A percentile compares a stretch with the other conserved stretches of the same genome.
Conservation (phyloP, 2,797 vertebrate species). For the Echeneis naucrates region DNA sequence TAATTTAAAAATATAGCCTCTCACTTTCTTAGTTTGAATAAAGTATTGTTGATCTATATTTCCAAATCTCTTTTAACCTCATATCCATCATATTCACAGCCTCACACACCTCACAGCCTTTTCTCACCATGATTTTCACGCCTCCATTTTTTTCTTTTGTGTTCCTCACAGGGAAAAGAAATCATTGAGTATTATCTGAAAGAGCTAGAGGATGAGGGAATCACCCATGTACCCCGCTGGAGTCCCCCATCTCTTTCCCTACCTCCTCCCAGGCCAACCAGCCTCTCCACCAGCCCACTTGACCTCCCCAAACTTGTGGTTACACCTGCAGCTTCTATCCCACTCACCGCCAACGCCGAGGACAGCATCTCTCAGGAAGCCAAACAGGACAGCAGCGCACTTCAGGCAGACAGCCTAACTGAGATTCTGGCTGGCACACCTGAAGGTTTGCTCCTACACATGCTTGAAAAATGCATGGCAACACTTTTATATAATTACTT, state of each 20-base stretch:
- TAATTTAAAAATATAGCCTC: background rate
- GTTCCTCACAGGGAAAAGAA: constrained; percentile 91
- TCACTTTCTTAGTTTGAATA: no score
- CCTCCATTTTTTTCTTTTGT: background rate
- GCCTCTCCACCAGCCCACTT: constrained; percentile 54
- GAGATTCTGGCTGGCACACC: constrained; percentile 88
- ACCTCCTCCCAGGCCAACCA: constrained; percentile 52
- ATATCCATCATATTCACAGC: background rate
- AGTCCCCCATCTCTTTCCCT: constrained; percentile 65
- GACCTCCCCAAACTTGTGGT: constrained; percentile 50
- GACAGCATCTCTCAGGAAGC: constrained; percentile 75
- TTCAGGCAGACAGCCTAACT: constrained; percentile 72
- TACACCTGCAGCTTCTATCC: constrained; percentile 58
- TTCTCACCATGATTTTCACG: background rate
- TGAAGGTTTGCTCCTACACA: constrained; percentile 84
- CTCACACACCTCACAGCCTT: no score
- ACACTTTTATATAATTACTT: background rate
- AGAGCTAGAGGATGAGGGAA: constrained; percentile 92
- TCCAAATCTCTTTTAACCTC: background rate
- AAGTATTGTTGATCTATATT: background rate
- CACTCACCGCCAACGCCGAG: constrained; percentile 47
- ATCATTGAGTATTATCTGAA: constrained; percentile 97
- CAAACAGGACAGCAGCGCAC: constrained; percentile 80
- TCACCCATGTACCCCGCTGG: constrained; percentile 91
- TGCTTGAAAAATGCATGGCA: background rate